A percentile compares a stretch with the other conserved stretches of the same genome.
Evolutionary conservation across 2,888 invertebrate species (phyloP).

Genomic region (Tortrix viridana): DNA sequence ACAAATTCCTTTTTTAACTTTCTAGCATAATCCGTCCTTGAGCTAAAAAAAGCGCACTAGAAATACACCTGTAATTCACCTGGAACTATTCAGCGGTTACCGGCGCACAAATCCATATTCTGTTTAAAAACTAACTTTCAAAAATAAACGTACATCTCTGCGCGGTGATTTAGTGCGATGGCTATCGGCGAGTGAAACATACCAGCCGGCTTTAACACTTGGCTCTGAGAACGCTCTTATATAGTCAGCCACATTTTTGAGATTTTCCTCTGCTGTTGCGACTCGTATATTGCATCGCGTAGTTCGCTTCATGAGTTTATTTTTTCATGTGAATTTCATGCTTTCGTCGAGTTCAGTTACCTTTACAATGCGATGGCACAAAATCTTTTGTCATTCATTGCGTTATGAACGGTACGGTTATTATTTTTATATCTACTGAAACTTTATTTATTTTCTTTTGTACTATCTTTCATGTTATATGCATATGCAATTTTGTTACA

Average conservation of each 20-base stretch:
- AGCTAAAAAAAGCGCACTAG: constrained; percentile 22
- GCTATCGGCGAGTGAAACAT: constrained; percentile 70
- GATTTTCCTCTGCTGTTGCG: constrained; percentile 24
- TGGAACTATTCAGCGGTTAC: constrained; percentile 30
- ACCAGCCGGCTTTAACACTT: constrained; percentile 52
- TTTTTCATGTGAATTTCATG: constrained; percentile 18
- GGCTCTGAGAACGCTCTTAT: constrained; percentile 21
- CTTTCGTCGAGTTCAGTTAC: constrained; percentile 18
- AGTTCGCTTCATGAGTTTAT: constrained; percentile 25
- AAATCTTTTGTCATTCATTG: not conserved
- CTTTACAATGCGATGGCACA: constrained; percentile 3
- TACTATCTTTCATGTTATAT: too few relatives aligned
- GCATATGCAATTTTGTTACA: too few relatives aligned
- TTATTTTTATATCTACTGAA: not conserved
- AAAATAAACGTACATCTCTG: constrained; percentile 59
- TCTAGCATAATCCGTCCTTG: constrained; percentile 21
- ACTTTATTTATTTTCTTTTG: not conserved
- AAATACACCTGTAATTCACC: constrained; percentile 36
- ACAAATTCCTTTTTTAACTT: not conserved
- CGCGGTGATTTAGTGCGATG: constrained; percentile 71
- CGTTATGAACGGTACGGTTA: not conserved
- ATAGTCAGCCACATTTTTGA: constrained; percentile 31
- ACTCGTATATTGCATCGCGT: constrained; percentile 27
- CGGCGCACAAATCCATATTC: constrained; percentile 39
- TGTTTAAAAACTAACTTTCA: constrained; percentile 52